These are phyloP conservation scores for Creontiades dilutus DNA, from an alignment of 2,888 invertebrate genomes.

Conservation along the genomic window DNA sequence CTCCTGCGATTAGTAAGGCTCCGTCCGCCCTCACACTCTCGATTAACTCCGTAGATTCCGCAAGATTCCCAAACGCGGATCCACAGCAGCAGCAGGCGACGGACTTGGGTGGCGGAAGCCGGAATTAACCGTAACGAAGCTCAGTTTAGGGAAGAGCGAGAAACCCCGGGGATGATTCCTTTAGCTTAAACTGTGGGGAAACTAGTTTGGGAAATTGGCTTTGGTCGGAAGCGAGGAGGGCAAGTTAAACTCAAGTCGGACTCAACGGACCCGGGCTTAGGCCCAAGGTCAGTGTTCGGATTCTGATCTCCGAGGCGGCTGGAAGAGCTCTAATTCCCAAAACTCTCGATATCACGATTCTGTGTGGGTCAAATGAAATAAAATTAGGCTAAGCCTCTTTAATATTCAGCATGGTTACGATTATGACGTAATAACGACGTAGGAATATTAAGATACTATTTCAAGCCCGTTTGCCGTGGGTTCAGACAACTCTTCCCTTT, in stretches of 20 bases:
- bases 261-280: background rate
- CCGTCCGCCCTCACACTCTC: background rate
- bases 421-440: too few species aligned
- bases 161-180: constrained; percentile 49
- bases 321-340: too few species aligned
- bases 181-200: constrained; percentile 51
- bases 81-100: background rate
- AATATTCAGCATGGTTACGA: too few species aligned
- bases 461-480: too few species aligned
- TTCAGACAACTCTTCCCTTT: too few species aligned
- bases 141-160: constrained; percentile 43
- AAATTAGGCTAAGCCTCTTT: too few species aligned
- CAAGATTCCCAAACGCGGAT: background rate
- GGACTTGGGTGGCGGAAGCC: background rate
- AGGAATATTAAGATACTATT: too few species aligned
- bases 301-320: background rate
- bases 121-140: constrained; percentile 65
- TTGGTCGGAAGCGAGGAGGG: constrained; percentile 32
- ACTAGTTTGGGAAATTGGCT: constrained; percentile 68
- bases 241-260: background rate
- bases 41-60: background rate
- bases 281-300: constrained; percentile 6
- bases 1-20: constrained; percentile 7
- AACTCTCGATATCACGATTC: too few species aligned
- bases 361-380: too few species aligned